Conservation (phyloP, 2,797 vertebrate genomes). For the Acanthurus lineatus region DNA sequence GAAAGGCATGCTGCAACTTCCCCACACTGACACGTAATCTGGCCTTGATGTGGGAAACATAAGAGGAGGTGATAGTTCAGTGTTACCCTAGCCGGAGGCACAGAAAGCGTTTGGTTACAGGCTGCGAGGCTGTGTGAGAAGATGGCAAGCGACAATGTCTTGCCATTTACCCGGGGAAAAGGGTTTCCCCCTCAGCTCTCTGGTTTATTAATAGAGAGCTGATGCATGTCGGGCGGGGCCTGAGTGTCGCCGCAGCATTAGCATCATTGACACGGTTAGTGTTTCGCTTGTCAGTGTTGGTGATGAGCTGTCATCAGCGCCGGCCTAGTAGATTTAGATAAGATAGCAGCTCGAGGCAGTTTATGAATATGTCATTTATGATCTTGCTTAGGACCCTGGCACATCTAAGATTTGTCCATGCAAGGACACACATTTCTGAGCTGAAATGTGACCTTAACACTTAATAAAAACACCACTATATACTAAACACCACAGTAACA, state of each 20-base stretch:
- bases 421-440: not conserved
- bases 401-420: slow-evolving; percentile 8
- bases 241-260: slow-evolving; percentile 10
- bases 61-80: slow-evolving; percentile 36
- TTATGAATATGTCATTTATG: slow-evolving; percentile 58
- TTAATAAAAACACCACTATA: not conserved
- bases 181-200: slow-evolving; percentile 59
- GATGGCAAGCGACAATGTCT: slow-evolving; percentile 55
- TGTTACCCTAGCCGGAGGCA: slow-evolving; percentile 29
- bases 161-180: slow-evolving; percentile 29
- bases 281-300: slow-evolving; percentile 70
- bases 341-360: slow-evolving; percentile 30
- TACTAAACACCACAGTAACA: not conserved
- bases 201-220: slow-evolving; percentile 71
- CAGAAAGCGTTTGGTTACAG: slow-evolving; percentile 56
- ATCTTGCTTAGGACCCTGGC: slow-evolving; percentile 32
- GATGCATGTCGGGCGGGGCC: slow-evolving; percentile 22
- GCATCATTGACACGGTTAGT: slow-evolving; percentile 64
- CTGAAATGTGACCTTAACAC: slow-evolving; percentile 1
- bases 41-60: slow-evolving; percentile 41
- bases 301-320: slow-evolving; percentile 69
- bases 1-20: slow-evolving; percentile 45
- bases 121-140: slow-evolving; percentile 34
- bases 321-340: slow-evolving; percentile 68
- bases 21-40: slow-evolving; percentile 38